Evolutionary conservation across 2,888 invertebrate species (phyloP).

Genomic region (Selenia dentaria): DNA sequence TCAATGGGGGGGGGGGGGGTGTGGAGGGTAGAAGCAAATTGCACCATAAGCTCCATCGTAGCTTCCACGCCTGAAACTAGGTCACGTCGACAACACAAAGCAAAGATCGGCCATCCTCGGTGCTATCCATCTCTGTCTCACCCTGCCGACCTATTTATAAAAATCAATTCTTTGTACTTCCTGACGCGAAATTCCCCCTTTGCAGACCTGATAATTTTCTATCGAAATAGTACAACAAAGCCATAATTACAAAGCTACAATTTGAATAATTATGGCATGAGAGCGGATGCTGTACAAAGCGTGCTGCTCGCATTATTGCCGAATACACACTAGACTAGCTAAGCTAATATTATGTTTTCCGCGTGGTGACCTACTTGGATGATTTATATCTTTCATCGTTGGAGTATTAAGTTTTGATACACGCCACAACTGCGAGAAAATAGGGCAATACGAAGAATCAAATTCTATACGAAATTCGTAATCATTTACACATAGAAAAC

Average conservation of each 20-base stretch:
- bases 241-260: no score
- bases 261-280: not conserved
- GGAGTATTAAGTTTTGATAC: constrained; percentile 3
- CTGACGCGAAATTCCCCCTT: no score
- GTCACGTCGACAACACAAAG: constrained; percentile 9
- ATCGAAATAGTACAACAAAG: no score
- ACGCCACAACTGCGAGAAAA: not conserved
- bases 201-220: not conserved
- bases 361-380: constrained; percentile 6
- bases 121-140: constrained; percentile 8
- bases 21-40: not conserved
- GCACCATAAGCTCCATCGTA: not conserved
- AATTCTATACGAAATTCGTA: no score
- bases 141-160: constrained; percentile 18
- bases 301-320: constrained; percentile 1
- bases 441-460: not conserved
- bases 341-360: constrained; percentile 7
- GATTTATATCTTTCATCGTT: constrained; percentile 5
- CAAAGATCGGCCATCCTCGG: not conserved
- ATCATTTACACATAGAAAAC: no score
- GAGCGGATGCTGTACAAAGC: constrained; percentile 5
- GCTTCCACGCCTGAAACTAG: constrained; percentile 2
- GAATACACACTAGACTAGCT: constrained; percentile 1
- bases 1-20: constrained; percentile 1
- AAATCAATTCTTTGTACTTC: constrained; percentile 11